Conservation (phyloP, 1,140 invertebrate genomes). For the Uloborus diversus region DNA sequence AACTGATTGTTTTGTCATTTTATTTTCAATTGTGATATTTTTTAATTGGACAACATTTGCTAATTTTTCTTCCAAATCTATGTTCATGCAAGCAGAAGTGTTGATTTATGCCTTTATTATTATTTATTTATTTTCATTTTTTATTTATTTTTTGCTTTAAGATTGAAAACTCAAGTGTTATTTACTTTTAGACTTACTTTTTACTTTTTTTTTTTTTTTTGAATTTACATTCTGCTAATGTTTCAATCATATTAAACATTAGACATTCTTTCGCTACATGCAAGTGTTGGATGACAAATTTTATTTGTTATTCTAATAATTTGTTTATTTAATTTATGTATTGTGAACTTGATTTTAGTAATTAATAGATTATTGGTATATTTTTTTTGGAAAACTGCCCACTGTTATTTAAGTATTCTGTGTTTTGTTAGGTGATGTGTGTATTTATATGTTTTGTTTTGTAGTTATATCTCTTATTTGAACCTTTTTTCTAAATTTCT, state of each 20-base stretch:
- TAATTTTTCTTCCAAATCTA: background rate
- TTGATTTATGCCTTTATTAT: background rate
- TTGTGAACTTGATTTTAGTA: background rate
- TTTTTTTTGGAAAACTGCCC: background rate
- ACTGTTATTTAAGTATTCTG: background rate
- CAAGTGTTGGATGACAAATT: background rate
- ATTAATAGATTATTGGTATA: background rate
- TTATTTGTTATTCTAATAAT: background rate
- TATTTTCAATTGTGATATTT: background rate
- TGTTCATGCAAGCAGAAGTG: background rate
- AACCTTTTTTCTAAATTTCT: background rate
- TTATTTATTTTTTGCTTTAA: background rate
- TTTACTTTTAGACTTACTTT: background rate
- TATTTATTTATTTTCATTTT: background rate
- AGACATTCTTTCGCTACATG: too few relatives aligned
- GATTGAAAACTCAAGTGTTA: background rate
- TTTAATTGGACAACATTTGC: background rate
- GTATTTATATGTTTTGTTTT: constrained; percentile 63
- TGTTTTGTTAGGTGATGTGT: background rate
- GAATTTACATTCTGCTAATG: too few relatives aligned
- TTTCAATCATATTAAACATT: too few relatives aligned
- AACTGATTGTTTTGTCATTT: constrained; percentile 59
- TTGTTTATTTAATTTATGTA: background rate
- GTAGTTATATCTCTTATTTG: constrained; percentile 78
- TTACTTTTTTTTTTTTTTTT: background rate